phyloP scores from a whole-genome alignment of 2,888 invertebrate species.

The Drosophila kambysellisi region DNA sequence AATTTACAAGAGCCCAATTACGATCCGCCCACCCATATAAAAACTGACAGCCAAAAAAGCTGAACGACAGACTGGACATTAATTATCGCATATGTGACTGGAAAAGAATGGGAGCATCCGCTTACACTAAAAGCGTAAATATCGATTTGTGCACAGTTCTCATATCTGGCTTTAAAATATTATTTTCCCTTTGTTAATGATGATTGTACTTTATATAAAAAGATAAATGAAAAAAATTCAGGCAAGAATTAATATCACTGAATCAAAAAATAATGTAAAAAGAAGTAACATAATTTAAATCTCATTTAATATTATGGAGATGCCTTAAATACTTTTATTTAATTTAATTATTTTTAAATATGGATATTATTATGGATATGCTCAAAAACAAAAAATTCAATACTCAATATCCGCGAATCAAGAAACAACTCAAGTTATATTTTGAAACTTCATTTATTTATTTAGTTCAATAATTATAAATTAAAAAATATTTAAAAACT shows the following conservation, averaged over 20 bases:
- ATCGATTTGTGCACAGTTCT: slow-evolving; percentile 6
- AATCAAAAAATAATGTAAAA: neutral
- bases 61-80: slow-evolving; percentile 42
- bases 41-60: slow-evolving; percentile 21
- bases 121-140: neutral
- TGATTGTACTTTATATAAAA: neutral
- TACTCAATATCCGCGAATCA: too few relatives aligned
- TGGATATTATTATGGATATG: too few relatives aligned
- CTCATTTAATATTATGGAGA: neutral
- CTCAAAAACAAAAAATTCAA: too few relatives aligned
- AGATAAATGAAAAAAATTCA: neutral
- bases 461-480: neutral
- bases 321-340: too few relatives aligned
- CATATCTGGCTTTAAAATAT: neutral
- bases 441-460: neutral
- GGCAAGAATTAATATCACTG: neutral
- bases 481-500: neutral
- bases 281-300: neutral
- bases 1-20: slow-evolving; percentile 58
- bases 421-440: neutral
- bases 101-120: neutral
- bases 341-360: too few relatives aligned
- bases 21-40: slow-evolving; percentile 21
- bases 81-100: slow-evolving; percentile 35
- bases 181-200: neutral